Evolutionary conservation across 92 coral and sea anemone genomes (phyloP).

Genomic region (Epizoanthus rinbou): DNA sequence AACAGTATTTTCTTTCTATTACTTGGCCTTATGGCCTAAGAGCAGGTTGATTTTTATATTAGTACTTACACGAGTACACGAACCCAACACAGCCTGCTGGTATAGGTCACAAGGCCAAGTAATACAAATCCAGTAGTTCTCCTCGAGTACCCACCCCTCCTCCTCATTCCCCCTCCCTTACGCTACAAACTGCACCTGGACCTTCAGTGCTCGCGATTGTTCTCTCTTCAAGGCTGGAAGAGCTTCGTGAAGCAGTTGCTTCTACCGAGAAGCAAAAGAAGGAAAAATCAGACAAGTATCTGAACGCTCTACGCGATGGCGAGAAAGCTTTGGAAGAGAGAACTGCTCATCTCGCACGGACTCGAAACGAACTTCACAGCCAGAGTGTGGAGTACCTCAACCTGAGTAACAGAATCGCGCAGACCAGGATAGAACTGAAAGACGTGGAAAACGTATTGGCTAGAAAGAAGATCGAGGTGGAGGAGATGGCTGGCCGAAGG

Average conservation of each 20-base stretch:
- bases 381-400: slow-evolving; percentile 76
- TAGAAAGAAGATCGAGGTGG: slow-evolving; percentile 52
- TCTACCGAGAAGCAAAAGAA: slow-evolving; percentile 67
- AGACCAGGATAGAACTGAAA: slow-evolving; percentile 63
- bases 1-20: no score
- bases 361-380: slow-evolving; percentile 72
- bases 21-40: no score
- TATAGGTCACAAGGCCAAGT: no score
- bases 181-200: no score
- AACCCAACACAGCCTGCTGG: background rate
- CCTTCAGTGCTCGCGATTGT: background rate
- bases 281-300: slow-evolving; percentile 54
- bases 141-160: no score
- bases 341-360: slow-evolving; percentile 73
- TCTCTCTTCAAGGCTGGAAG: slow-evolving; percentile 52
- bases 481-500: slow-evolving; percentile 46
- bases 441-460: slow-evolving; percentile 54
- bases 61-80: no score
- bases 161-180: no score
- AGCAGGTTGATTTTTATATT: no score
- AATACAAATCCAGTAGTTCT: no score
- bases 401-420: slow-evolving; percentile 62
- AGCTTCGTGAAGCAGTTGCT: slow-evolving; percentile 58
- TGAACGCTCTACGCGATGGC: slow-evolving; percentile 78
- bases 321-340: slow-evolving; percentile 78